Evolutionary conservation across 2,888 invertebrate genomes (phyloP), one percentile per base, ranked within the genome.

Genomic region (Boloria selene): DNA sequence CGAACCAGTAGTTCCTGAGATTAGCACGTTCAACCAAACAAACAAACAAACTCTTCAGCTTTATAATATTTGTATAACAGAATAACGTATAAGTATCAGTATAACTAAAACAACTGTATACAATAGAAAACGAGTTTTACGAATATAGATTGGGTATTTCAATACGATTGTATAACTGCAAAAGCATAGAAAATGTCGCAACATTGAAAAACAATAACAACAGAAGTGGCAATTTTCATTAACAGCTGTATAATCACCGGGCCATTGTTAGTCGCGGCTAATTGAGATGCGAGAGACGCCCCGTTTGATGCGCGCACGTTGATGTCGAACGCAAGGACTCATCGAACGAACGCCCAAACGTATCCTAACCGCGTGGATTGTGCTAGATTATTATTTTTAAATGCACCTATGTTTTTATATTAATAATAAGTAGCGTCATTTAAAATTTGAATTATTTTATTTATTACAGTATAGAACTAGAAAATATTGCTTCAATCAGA

Each of bases 231-330:
- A 55, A 66, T 65, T 69, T 69, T 69, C 65, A 71, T 73, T 56
- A 69, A 64, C 71, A 70, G 81, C 84, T 76, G 74, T 79, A 79
- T 85, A 86, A 87, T 87, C 85, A 85, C 76, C 74, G 74, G 69
- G 74, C 83, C 77, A 88, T 89, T 88, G 90, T 88, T 83, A 74
- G 73, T 65, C 73, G 74, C 70, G 64, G 61, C 72, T 87, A 84
- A 88, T 90, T 89, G 82, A 82, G 81, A 90, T 89, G 86, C 88
- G 79, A 79, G 82, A 80, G 80, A 74, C 80, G 79, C 65, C 78
- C 76, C 77, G 74, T 75, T 79, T 81, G 78, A 66, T 62, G 65
- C 68, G 72, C 82, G 85, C 84, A 77, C 84, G 87, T 86, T 87
- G 84, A 87, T 85, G 86, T 88, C 85, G 83, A 76, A 80, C 76